Percentiles rank a stretch among this genome's conserved stretches.
phyloP scores from a whole-genome alignment of 1,140 invertebrate genomes.

The Copidosoma floridanum region DNA sequence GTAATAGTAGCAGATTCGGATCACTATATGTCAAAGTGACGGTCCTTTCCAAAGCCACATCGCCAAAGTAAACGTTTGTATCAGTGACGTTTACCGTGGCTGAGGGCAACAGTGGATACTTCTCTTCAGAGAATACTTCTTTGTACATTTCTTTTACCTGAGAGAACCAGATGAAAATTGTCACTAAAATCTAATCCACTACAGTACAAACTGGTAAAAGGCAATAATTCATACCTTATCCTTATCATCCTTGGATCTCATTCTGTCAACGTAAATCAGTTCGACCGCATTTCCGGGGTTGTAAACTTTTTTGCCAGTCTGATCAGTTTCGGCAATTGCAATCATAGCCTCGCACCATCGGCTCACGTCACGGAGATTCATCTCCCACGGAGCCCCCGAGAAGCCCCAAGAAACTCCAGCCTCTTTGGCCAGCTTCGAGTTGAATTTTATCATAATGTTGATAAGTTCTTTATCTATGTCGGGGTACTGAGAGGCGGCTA shows the following conservation, averaged over 20 bases:
- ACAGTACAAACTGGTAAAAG: neutral
- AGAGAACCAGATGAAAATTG: slow-evolving; percentile 4
- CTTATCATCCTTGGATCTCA: slow-evolving; percentile 75
- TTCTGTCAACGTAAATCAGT: slow-evolving; percentile 78
- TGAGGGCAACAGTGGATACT: slow-evolving; percentile 55
- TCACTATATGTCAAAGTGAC: slow-evolving; percentile 46
- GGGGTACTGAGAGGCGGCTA: slow-evolving; percentile 61
- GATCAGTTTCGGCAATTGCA: slow-evolving; percentile 27
- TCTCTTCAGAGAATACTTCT: slow-evolving; percentile 57
- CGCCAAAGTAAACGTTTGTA: slow-evolving; percentile 61
- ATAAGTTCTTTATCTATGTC: slow-evolving; percentile 60
- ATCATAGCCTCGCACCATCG: slow-evolving; percentile 82
- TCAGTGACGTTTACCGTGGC: slow-evolving; percentile 58
- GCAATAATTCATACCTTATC: slow-evolving; percentile 50
- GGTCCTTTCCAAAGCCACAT: slow-evolving; percentile 56
- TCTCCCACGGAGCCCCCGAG: slow-evolving; percentile 89
- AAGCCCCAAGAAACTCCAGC: slow-evolving; percentile 70
- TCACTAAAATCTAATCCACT: slow-evolving; percentile 4
- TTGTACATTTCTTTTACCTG: slow-evolving; percentile 64
- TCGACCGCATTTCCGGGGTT: slow-evolving; percentile 69
- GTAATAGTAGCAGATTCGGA: slow-evolving; percentile 62
- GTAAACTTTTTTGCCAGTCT: slow-evolving; percentile 25
- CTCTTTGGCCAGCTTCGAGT: slow-evolving; percentile 66
- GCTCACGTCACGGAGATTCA: slow-evolving; percentile 93
- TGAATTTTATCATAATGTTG: slow-evolving; percentile 78